Conservation (phyloP, 2,888 invertebrate species). For the Buathra laborator region DNA sequence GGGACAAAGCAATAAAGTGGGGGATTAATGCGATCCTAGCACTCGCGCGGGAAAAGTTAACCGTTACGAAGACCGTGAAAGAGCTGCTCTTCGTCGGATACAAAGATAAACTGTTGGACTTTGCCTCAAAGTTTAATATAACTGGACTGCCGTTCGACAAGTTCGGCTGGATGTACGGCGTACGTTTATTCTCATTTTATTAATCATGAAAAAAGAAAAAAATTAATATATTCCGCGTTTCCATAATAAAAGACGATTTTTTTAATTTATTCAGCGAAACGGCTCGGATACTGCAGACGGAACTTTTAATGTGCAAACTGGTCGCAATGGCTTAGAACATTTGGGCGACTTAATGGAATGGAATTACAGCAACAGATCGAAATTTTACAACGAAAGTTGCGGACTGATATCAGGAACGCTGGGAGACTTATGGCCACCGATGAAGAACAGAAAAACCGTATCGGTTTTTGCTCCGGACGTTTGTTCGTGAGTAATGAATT, state of each 20-base stretch:
- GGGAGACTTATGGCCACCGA: constrained; percentile 93
- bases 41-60: constrained; percentile 86
- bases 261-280: constrained; percentile 88
- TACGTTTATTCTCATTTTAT: constrained; percentile 86
- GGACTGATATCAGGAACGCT: constrained; percentile 90
- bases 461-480: constrained; percentile 91
- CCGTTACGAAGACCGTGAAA: constrained; percentile 88
- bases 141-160: constrained; percentile 89
- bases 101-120: constrained; percentile 89
- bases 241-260: constrained; percentile 36
- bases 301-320: constrained; percentile 91
- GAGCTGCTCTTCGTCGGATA: constrained; percentile 94
- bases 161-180: constrained; percentile 94
- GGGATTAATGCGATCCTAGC: constrained; percentile 87
- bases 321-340: constrained; percentile 88
- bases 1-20: constrained; percentile 83
- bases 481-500: constrained; percentile 91
- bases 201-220: not conserved
- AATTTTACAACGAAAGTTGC: constrained; percentile 88
- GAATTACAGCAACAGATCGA: constrained; percentile 88
- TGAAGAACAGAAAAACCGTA: constrained; percentile 87
- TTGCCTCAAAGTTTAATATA: constrained; percentile 87
- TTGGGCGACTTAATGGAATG: constrained; percentile 91
- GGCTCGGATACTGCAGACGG: constrained; percentile 91
- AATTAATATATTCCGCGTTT: constrained; percentile 15